Evolutionary conservation across 1,140 invertebrate species (phyloP).

Genomic region (Daktulosphaira vitifoliae): DNA sequence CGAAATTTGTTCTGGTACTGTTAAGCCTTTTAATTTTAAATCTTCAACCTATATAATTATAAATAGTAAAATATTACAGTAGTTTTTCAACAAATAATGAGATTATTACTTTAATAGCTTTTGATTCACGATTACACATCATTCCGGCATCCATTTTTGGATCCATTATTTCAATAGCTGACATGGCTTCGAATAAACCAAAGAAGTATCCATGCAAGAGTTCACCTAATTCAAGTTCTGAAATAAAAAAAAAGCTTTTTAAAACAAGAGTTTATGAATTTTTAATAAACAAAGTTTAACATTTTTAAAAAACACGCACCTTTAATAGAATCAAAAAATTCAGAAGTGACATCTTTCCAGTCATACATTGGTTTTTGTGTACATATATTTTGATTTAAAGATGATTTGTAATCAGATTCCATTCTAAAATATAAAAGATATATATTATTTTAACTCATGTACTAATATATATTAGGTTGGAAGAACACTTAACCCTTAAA

Average conservation of each 20-base stretch:
- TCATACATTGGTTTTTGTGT: slow-evolving; percentile 9
- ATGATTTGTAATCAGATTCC: slow-evolving; percentile 11
- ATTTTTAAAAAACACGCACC: too few species aligned
- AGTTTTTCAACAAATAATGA: background rate
- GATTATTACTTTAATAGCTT: slow-evolving; percentile 46
- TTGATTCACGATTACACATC: slow-evolving; percentile 80
- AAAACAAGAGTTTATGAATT: background rate
- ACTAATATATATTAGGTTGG: too few species aligned
- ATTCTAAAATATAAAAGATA: slow-evolving; percentile 6
- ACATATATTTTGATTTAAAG: slow-evolving; percentile 8
- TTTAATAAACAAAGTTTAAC: too few species aligned
- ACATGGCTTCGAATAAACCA: slow-evolving; percentile 97
- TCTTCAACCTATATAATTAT: slow-evolving; percentile 53
- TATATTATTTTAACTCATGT: too few species aligned
- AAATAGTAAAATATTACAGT: background rate
- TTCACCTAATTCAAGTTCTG: slow-evolving; percentile 77
- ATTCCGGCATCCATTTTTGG: slow-evolving; percentile 99
- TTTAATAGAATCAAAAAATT: slow-evolving; percentile 34
- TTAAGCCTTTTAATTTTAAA: slow-evolving; percentile 70
- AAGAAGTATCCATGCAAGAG: slow-evolving; percentile 83
- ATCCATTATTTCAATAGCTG: slow-evolving; percentile 99
- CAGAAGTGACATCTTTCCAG: slow-evolving; percentile 27
- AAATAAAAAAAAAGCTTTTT: slow-evolving; percentile 35
- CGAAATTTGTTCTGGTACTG: slow-evolving; percentile 63
- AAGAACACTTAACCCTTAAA: too few species aligned